Base-by-base conservation (phyloP, 2,113 vertebrate genomes). In the Rhinogobius similis region DNA sequence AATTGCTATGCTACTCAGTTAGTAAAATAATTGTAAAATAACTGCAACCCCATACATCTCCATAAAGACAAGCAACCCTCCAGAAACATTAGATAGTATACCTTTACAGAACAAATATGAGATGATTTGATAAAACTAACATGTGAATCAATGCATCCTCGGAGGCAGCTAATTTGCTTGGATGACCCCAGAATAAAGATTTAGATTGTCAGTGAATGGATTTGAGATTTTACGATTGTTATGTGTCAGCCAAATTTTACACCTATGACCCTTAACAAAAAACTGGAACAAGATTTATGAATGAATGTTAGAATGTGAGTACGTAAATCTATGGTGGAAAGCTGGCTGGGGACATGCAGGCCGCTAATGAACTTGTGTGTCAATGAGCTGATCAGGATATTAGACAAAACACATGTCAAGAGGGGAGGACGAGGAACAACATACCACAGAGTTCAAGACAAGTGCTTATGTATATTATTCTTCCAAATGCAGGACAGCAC, bases 351-450 rank as follows among this genome's bases (percentile, higher is more conserved):
- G 62, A 62, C 44, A 18, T 23, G 56, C 18, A 66, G 50, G 46
- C 38, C 73, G 63, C 46, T 73, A 66, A 79, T 78, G 79, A 86
- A 78, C 75, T 78, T 71, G 69, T 64, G n/a, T 48, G 26, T 21
- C 13, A 48, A 69, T 70, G 76, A 80, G 69, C 65, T 69, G 76
- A 75, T 87, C 67, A 46, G 41, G 12, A 70, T 72, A 74, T 81
- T 76, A 87, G 70, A 46, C 50, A 43, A 44, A 80, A 76, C 70
- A 44, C 68, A 48, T 12, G 44, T 66, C 65, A 73, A 20, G 67
- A 23, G 20, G 46, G 6, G 24, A 77, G 58, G 10, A 32, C 36
- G n/a, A 41, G n/a, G 10, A 20, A 62, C 13, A 68, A 23, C 61
- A 65, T 14, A 21, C 6, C 59, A 27, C 63, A 64, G 39, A 59